Percentiles rank a stretch among this genome's conserved stretches.
Evolutionary conservation across 2,888 invertebrate genomes (phyloP).

Genomic region (Agrotis ipsilon): DNA sequence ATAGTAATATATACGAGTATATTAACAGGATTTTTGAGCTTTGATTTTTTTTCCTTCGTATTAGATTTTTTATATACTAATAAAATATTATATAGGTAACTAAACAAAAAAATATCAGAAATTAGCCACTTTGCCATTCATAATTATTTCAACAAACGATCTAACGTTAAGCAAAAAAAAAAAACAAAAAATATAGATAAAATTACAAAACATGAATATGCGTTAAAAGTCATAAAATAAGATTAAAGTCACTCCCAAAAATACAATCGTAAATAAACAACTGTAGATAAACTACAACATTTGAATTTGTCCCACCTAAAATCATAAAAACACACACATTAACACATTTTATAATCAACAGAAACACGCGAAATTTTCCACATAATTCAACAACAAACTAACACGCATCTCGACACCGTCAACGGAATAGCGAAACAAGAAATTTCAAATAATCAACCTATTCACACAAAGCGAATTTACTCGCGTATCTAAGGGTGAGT

Average conservation of each 20-base stretch:
- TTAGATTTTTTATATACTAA: no score
- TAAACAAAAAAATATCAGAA: no score
- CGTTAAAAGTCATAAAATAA: not conserved
- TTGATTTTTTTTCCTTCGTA: no score
- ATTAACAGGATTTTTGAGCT: no score
- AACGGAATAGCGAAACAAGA: conserved; percentile 77
- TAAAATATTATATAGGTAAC: no score
- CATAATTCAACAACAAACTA: conserved; percentile 61
- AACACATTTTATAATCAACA: conserved; percentile 2
- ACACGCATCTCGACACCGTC: conserved; percentile 66
- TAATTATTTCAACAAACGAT: no score
- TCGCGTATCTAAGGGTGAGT: conserved; percentile 88
- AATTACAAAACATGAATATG: no score
- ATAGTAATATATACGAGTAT: not conserved
- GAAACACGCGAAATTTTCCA: conserved; percentile 63
- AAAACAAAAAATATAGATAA: no score
- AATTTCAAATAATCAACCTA: conserved; percentile 89
- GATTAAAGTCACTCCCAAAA: not conserved
- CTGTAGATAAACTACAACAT: not conserved
- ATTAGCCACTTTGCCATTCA: no score
- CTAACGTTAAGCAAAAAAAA: no score
- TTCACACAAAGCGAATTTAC: conserved; percentile 87
- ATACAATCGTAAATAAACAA: not conserved
- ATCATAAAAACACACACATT: conserved; percentile 1
- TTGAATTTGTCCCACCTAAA: not conserved